Base-by-base conservation (phyloP, 2,888 invertebrate species). In the Parnassius glacialis region DNA sequence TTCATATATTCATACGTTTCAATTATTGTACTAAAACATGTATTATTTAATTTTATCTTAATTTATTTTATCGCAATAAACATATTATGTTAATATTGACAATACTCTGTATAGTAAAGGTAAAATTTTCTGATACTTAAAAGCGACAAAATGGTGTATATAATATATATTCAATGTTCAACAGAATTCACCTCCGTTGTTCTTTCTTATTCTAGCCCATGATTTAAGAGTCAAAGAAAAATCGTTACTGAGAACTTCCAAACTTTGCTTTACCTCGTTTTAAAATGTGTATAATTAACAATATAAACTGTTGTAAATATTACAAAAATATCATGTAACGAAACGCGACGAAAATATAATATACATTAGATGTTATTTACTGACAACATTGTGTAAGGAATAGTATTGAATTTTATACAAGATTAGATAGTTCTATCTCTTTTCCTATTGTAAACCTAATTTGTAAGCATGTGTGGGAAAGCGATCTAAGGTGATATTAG, bases 401-500 rank as follows among this genome's bases (percentile, higher is more conserved):
- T 72, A 70, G 78, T 84, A 84, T 84, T 84, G 76, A 79, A 82
- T 84, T 84, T 83, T 84, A 83, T 86, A 84, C 81, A 80, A 71
- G 71, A 69, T 66, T 69, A 70, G 61, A 48, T 69, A 70, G 62
- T 34, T 67, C 45, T 68, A 67, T 59, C 59, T 52, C 56, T 68
- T 68, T 66, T 68, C 66, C 67, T 70, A 67, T 65, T 67, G 65
- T 65, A 67, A 48, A 48, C 65, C 62, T 61, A 45, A 62, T 61
- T 10, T 20, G 10, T 57, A 44, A 52, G 12, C 41, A 42, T 52
- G 44, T 50, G 48, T 53, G 53, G 51, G 11, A 20, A 34, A 10
- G 52, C 52, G 7, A 41, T 20, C 47, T 34, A 34, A 34, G 34
- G 34, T 34, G 34, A 34, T 34, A 34, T 34, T 34, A 34, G 34